These are phyloP conservation scores for Cecidostiba fungosa DNA, from an alignment of 2,888 invertebrate species.

Conservation along the genomic window DNA sequence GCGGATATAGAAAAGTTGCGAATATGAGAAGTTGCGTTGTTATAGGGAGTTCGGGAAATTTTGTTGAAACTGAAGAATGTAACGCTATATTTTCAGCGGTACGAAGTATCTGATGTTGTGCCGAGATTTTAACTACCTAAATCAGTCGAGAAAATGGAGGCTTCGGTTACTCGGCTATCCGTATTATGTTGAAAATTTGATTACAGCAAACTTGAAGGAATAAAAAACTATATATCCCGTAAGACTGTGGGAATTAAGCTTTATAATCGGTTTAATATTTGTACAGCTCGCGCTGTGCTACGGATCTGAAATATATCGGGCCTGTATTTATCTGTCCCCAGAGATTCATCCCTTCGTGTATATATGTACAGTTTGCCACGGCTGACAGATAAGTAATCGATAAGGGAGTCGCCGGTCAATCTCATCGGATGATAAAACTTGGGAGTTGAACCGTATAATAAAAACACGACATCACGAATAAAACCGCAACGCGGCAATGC, in stretches of 20 bases:
- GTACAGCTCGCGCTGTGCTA: neutral
- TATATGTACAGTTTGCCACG: neutral
- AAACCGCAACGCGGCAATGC: neutral
- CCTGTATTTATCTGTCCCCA: constrained; percentile 33
- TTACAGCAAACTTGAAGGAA: too few relatives aligned
- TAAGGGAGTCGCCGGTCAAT: constrained; percentile 11
- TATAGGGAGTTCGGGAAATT: constrained; percentile 3
- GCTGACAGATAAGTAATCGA: constrained; percentile 55
- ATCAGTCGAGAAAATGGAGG: neutral
- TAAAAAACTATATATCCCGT: neutral
- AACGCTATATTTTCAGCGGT: neutral
- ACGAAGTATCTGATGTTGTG: neutral
- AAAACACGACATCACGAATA: neutral
- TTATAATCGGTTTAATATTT: constrained; percentile 19
- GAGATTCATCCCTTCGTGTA: constrained; percentile 41
- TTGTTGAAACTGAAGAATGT: neutral
- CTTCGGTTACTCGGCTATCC: neutral
- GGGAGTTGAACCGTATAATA: neutral
- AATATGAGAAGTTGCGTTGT: constrained; percentile 16
- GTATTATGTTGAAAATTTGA: too few relatives aligned
- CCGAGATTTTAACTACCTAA: neutral
- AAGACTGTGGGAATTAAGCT: neutral
- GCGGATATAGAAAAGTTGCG: constrained; percentile 22
- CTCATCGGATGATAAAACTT: neutral
- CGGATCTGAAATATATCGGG: neutral